Conservation (phyloP, 2,113 vertebrate species). For the Microcebus ravelobensis region DNA sequence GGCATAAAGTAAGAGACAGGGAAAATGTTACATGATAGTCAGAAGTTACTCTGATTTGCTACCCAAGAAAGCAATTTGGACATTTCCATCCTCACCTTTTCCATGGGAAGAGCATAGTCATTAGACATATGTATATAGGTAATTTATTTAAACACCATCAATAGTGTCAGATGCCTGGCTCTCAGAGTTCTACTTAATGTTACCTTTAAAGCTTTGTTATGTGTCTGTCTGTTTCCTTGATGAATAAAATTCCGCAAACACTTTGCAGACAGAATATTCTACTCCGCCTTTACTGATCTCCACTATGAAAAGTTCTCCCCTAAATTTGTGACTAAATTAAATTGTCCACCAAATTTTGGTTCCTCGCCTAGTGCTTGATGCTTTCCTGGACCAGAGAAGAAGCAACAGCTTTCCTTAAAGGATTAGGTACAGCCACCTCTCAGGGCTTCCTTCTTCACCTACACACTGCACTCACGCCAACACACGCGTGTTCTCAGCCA, state of each 20-base stretch:
- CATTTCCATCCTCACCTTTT: background rate
- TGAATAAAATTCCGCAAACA: background rate
- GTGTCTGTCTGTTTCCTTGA: background rate
- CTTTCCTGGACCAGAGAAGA: background rate
- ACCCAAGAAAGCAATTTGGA: background rate
- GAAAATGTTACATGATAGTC: background rate
- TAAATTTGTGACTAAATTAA: background rate
- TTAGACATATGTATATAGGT: background rate
- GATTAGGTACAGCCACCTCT: background rate
- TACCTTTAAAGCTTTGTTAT: background rate
- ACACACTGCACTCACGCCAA: background rate
- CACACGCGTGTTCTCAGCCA: background rate
- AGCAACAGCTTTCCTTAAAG: background rate
- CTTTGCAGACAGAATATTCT: background rate
- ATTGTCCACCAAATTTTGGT: background rate
- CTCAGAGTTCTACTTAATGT: background rate
- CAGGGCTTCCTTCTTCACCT: background rate
- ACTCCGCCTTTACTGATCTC: background rate
- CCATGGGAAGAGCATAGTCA: background rate
- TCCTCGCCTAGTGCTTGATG: background rate
- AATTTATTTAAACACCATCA: conserved; percentile 7
- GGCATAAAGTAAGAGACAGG: background rate
- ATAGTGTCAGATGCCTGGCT: background rate
- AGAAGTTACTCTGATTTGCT: background rate
- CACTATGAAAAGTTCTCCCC: background rate